phyloP scores from a whole-genome alignment of 2,888 invertebrate species.

The Eristalinus aeneus region DNA sequence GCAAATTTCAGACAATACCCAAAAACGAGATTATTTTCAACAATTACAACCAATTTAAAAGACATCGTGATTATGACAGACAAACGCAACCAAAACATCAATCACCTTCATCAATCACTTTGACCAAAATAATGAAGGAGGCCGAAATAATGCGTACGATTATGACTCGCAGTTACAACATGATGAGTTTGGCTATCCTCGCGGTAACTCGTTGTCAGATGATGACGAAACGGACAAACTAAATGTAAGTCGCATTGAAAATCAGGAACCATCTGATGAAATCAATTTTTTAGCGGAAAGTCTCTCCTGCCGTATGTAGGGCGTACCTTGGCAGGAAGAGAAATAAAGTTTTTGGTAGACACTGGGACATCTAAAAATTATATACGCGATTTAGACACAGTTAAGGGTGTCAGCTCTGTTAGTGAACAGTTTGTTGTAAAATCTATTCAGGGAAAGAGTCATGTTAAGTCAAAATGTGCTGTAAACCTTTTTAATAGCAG shows the following conservation, averaged over 20 bases:
- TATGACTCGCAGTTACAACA: not conserved
- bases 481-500: conserved; percentile 48
- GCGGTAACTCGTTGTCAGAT: not conserved
- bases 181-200: not conserved
- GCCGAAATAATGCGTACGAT: not conserved
- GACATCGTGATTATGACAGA: no score
- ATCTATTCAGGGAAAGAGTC: conserved; percentile 4
- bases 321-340: conserved; percentile 21
- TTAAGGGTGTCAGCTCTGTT: conserved; percentile 36
- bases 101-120: no score
- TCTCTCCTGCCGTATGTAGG: conserved; percentile 17
- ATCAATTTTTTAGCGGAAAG: conserved; percentile 8
- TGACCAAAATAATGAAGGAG: no score
- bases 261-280: not conserved
- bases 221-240: not conserved
- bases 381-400: no score
- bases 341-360: conserved; percentile 39
- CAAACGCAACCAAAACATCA: no score
- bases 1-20: no score
- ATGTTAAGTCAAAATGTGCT: not conserved
- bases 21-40: no score
- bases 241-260: not conserved
- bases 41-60: no score
- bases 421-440: conserved; percentile 1
- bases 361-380: no score